These are phyloP conservation scores for Sarcophaga rosellei DNA, from an alignment of 2,888 invertebrate species.

Conservation along the genomic window DNA sequence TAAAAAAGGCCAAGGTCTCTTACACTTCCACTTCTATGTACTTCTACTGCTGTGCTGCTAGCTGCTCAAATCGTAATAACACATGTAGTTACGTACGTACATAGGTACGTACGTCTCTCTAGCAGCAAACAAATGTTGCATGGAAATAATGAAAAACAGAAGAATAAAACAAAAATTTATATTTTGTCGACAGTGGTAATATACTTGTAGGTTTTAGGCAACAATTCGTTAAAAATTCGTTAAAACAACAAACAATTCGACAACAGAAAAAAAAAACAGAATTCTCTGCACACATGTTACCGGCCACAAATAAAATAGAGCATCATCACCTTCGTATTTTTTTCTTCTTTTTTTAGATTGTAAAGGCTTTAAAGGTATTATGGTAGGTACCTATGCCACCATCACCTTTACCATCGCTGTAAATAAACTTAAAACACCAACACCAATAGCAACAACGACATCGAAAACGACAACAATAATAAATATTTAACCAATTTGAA, in stretches of 20 bases:
- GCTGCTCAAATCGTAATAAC: neutral
- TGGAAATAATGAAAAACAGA: constrained; percentile 50
- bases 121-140: constrained; percentile 42
- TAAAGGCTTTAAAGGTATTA: neutral
- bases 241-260: constrained; percentile 18
- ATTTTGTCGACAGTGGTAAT: constrained; percentile 37
- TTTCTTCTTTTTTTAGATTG: neutral
- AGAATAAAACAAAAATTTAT: constrained; percentile 22
- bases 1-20: constrained; percentile 71
- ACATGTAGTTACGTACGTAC: too few relatives aligned
- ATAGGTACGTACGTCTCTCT: neutral
- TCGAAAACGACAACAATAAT: constrained; percentile 7
- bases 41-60: neutral
- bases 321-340: constrained; percentile 57
- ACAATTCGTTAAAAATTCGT: constrained; percentile 49
- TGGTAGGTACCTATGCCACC: constrained; percentile 10
- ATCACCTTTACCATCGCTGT: constrained; percentile 53
- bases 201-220: constrained; percentile 57
- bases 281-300: neutral
- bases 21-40: constrained; percentile 14
- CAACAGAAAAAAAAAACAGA: neutral
- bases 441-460: neutral
- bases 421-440: constrained; percentile 26
- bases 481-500: constrained; percentile 61
- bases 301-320: constrained; percentile 38